Evolutionary conservation across 2,797 vertebrate species (phyloP), one percentile per base, ranked within the genome.

Genomic region (Siniperca scherzeri): DNA sequence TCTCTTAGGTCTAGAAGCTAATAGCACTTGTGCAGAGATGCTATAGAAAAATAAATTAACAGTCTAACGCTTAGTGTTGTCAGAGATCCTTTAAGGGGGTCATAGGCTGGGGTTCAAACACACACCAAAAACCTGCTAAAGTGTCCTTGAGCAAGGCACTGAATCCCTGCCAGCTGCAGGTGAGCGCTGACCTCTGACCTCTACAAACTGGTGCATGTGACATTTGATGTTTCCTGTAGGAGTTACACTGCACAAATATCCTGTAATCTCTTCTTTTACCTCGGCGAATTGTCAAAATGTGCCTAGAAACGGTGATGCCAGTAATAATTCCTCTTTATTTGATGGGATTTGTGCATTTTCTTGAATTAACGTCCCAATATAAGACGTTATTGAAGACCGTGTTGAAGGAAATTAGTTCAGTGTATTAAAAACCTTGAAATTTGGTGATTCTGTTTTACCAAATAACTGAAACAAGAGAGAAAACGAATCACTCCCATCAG

Each of bases 1-100:
- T 90, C 89, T 95, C 95, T 96, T 96, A 95, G 94, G 95, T 95
- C 95, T 96, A 96, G 81, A 90, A 95, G 94, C 95, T 96, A 94
- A 93, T 88, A 93, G 92, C 93, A 94, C 91, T 90, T 96, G 93
- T 94, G 93, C 92, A 89, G 92, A 93, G 88, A 93, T 90, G 88
- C 93, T 95, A 36, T 36, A 95, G 74, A 95, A 94, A 94, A 94
- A 94, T 92, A 92, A 91, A 87, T 87, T 0, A 92, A 93, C 90
- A 93, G 93, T 95, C 93, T 93, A 95, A 89, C 22, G 79, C 66
- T 89, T 77, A 80, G 68, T 86, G 78, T 89, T 3, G 73, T 84
- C 36, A 71, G 57, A 52, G 74, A 73, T 68, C 67, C 53, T 64
- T 59, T 19, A 42, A 60, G 33, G 14, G 6, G 6, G 48, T 2